Percentiles rank a stretch among this genome's conserved stretches.
Evolutionary conservation across 1,140 invertebrate genomes (phyloP).

Genomic region (Ips nitidus): DNA sequence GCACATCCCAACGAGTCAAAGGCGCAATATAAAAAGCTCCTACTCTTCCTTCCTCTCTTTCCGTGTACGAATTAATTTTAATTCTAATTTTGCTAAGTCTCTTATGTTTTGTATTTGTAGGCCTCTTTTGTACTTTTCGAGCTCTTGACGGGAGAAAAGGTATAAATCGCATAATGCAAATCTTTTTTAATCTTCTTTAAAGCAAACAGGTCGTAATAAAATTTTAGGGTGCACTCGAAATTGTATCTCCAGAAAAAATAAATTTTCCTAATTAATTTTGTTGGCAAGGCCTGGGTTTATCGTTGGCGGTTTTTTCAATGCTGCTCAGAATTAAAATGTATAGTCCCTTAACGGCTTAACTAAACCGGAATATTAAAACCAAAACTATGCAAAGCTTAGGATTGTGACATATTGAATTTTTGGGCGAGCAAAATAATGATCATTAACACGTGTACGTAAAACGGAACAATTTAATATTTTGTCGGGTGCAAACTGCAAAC

Average conservation of each 20-base stretch:
- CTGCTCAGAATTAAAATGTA: too few species aligned
- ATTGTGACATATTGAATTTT: not conserved
- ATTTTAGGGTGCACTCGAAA: conserved; percentile 26
- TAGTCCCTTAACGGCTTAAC: too few species aligned
- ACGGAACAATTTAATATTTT: not conserved
- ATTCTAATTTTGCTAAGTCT: conserved; percentile 30
- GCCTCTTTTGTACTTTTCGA: conserved; percentile 27
- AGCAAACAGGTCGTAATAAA: conserved; percentile 31
- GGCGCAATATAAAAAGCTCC: conserved; percentile 18
- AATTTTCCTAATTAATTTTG: conserved; percentile 26
- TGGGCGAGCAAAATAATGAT: not conserved
- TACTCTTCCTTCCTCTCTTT: conserved; percentile 1
- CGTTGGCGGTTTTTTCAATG: too few species aligned
- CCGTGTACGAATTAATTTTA: conserved; percentile 31
- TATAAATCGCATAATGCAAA: conserved; percentile 33
- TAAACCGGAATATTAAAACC: too few species aligned
- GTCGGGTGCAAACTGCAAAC: not conserved
- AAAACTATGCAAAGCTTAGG: too few species aligned
- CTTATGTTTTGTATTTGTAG: conserved; percentile 32
- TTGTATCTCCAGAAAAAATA: conserved; percentile 23
- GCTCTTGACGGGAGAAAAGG: conserved; percentile 11
- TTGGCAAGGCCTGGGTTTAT: too few species aligned
- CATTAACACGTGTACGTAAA: not conserved
- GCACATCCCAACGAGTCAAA: conserved; percentile 5
- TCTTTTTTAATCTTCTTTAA: conserved; percentile 33